Percentiles rank a stretch among this genome's conserved stretches.
Conservation (phyloP, 2,888 invertebrate genomes). For the Metopia argyrocephala region DNA sequence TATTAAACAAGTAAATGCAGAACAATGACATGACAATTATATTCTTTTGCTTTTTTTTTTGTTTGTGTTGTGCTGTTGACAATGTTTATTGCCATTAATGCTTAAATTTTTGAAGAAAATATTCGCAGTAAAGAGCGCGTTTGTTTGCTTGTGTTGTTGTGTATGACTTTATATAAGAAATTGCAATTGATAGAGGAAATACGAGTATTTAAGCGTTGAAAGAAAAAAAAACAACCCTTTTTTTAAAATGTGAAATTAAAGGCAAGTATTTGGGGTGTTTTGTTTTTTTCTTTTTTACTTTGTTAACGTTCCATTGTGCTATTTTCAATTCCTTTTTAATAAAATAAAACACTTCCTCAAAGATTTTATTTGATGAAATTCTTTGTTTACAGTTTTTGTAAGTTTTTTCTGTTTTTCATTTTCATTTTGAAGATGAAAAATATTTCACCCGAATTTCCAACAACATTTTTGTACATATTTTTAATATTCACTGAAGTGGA, state of each 20-base stretch:
- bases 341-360: no score
- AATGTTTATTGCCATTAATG: neutral
- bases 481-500: slow-evolving; percentile 22
- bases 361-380: no score
- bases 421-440: no score
- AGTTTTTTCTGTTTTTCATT: no score
- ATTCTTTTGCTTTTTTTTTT: neutral
- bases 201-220: no score
- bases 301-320: neutral
- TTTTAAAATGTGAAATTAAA: neutral
- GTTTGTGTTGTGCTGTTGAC: slow-evolving; percentile 31
- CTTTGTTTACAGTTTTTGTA: no score
- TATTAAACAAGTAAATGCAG: neutral
- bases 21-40: slow-evolving; percentile 57
- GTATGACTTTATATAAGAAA: no score
- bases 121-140: neutral
- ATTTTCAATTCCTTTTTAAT: neutral
- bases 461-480: no score
- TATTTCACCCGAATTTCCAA: no score
- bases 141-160: neutral
- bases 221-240: neutral
- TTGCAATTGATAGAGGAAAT: no score
- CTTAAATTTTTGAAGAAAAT: neutral
- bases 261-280: neutral
- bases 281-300: neutral